Evolutionary conservation across 2,113 vertebrate species (phyloP).

Genomic region (Rhodinocichla rosea): DNA sequence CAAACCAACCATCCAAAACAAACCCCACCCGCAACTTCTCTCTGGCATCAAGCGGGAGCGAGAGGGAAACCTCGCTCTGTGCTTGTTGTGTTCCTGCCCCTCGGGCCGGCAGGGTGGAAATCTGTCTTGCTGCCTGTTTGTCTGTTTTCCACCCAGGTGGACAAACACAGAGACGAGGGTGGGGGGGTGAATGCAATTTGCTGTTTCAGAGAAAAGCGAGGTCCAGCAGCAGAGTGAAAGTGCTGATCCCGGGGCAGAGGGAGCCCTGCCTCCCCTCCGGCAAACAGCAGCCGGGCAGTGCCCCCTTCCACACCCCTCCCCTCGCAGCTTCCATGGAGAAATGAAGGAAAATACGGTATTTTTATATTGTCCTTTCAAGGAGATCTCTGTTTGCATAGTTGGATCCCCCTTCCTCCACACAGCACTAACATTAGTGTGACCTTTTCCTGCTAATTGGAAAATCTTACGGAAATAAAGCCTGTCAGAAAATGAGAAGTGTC

Average conservation of each 20-base stretch:
- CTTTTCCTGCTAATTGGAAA: slow-evolving; percentile 99
- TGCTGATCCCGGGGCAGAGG: neutral
- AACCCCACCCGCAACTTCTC: neutral
- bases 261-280: neutral
- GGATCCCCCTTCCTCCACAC: slow-evolving; percentile 67
- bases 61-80: fast-evolving
- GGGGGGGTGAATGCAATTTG: neutral
- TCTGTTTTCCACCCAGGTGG: neutral
- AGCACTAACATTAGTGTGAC: slow-evolving; percentile 87
- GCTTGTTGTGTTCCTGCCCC: neutral
- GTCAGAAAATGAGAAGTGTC: slow-evolving; percentile 87
- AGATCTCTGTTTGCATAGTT: slow-evolving; percentile 80
- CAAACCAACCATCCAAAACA: neutral
- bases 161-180: neutral
- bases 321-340: slow-evolving; percentile 30
- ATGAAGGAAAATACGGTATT: slow-evolving; percentile 41
- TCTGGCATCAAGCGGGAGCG: neutral
- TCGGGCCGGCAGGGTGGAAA: neutral
- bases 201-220: slow-evolving; percentile 10
- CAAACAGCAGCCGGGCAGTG: neutral
- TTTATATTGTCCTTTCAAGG: slow-evolving; percentile 75
- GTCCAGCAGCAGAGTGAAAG: neutral
- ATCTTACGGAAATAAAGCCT: slow-evolving; percentile 95
- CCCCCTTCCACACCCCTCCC: neutral
- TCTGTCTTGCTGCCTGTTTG: neutral